These are phyloP conservation scores for Scaptomyza reducta DNA, from an alignment of 2,888 invertebrate genomes.

Conservation along the genomic window DNA sequence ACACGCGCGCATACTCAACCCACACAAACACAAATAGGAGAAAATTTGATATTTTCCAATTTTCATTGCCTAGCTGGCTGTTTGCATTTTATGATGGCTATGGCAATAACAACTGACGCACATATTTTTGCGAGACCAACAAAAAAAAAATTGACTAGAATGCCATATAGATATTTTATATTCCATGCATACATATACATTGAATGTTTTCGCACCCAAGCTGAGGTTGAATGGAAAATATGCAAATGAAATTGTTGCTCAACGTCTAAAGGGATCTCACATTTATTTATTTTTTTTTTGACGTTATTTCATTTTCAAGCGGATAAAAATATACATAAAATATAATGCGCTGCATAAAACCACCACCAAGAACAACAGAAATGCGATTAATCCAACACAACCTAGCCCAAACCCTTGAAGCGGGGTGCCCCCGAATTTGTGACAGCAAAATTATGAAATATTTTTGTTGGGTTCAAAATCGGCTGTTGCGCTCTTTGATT, in stretches of 20 bases:
- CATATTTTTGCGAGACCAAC: constrained; percentile 38
- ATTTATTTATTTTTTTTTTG: constrained; percentile 30
- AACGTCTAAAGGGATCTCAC: constrained; percentile 50
- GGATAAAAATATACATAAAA: constrained; percentile 59
- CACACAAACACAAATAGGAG: constrained; percentile 16
- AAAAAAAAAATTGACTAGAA: constrained; percentile 55
- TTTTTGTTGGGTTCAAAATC: constrained; percentile 35
- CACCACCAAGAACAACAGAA: constrained; percentile 43
- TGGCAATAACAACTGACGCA: constrained; percentile 56
- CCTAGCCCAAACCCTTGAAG: constrained; percentile 4
- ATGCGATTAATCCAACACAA: constrained; percentile 48
- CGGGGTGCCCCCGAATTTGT: constrained; percentile 4
- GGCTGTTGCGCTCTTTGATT: constrained; percentile 58
- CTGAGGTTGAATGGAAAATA: constrained; percentile 65
- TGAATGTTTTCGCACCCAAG: constrained; percentile 56
- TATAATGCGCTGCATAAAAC: constrained; percentile 66
- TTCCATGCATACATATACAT: constrained; percentile 45
- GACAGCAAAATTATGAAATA: constrained; percentile 59
- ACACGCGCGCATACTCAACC: constrained; percentile 8
- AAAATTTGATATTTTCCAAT: constrained; percentile 76
- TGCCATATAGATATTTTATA: constrained; percentile 63
- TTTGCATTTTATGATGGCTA: constrained; percentile 62
- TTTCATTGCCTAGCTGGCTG: constrained; percentile 67
- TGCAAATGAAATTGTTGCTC: constrained; percentile 77
- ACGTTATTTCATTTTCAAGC: constrained; percentile 65